Base-by-base conservation (phyloP, 1,140 invertebrate genomes). In the Sipha flava region DNA sequence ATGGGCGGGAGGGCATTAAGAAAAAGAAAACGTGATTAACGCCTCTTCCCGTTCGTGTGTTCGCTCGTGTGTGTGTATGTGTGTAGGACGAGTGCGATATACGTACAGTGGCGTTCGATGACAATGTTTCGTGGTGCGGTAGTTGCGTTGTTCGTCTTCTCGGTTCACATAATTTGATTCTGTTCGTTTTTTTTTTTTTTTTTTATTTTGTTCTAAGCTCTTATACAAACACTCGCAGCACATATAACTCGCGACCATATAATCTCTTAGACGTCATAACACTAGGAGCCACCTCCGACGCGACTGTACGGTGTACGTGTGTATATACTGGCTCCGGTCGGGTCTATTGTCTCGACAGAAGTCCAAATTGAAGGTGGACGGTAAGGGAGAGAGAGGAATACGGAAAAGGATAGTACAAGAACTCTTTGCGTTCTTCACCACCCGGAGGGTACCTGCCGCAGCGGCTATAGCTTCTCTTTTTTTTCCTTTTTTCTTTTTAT, bases 11-110 rank as follows among this genome's bases (percentile, higher is more conserved):
- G 26, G 68, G 12, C 68, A 72, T 72, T 72, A 72, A 52, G 45
- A 52, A 72, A 52, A 29, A 52, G 29, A 73, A 72, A 73, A 73
- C 70, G 70, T 73, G 70, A 73, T 73, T 73, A 73, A 73, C 70
- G 70, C 70, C 70, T 73, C 26, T 14, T 4, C 31, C 43, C 21
- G 49, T 52, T 3, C 14, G 6, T 70, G 23, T 12, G 23, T n/a
- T 14, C n/a, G 21, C 14, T 4, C 21, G 21, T 68, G 37, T 43
- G 64, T 45, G 21, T 18, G 37, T 37, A 37, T 68, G 21, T 1
- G 68, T 1, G 45, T 34, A 49, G n/a, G n/a, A n/a, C n/a, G n/a
- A n/a, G n/a, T 34, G 26, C 29, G 26, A n/a, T n/a, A n/a, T n/a
- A n/a, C 29, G 70, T n/a, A 73, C 26, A 62, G 57, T 31, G 68